Percentiles rank a stretch among this genome's conserved stretches.
These are phyloP conservation scores for Lepidocyrtoides sp. DNA, from an alignment of 2,888 invertebrate genomes.

Conservation along the genomic window DNA sequence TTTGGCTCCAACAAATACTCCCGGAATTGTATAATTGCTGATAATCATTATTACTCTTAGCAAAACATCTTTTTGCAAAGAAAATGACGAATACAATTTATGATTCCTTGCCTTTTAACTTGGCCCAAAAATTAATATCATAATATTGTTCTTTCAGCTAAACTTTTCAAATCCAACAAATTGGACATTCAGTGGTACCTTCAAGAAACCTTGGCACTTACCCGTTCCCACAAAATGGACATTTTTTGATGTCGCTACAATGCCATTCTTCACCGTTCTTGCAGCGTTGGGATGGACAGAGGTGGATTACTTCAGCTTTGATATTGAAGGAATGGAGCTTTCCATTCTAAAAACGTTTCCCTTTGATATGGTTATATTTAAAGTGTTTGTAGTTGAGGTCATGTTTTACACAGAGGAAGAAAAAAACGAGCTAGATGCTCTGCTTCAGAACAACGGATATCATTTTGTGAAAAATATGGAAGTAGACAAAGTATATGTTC, in stretches of 20 bases:
- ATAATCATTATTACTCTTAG: too few relatives aligned
- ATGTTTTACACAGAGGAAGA: conserved; percentile 39
- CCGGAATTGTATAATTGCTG: too few relatives aligned
- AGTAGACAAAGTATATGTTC: conserved; percentile 28
- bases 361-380: not conserved
- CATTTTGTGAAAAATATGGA: not conserved
- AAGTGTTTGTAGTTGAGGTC: conserved; percentile 31
- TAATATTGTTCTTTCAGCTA: conserved; percentile 25
- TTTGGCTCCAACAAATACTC: not conserved
- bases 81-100: not conserved
- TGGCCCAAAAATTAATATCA: not conserved
- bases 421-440: not conserved
- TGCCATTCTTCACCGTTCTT: conserved; percentile 45
- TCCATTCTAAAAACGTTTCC: conserved; percentile 63
- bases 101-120: not conserved
- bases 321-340: conserved; percentile 52
- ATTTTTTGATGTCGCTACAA: conserved; percentile 30
- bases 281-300: not conserved
- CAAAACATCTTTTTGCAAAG: too few relatives aligned
- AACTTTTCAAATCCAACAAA: conserved; percentile 58
- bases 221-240: conserved; percentile 47
- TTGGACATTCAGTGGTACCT: conserved; percentile 50
- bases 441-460: conserved; percentile 21
- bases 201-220: not conserved
- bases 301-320: conserved; percentile 70